phyloP scores from a whole-genome alignment of 2,797 vertebrate genomes.

The Cossypha caffra region DNA sequence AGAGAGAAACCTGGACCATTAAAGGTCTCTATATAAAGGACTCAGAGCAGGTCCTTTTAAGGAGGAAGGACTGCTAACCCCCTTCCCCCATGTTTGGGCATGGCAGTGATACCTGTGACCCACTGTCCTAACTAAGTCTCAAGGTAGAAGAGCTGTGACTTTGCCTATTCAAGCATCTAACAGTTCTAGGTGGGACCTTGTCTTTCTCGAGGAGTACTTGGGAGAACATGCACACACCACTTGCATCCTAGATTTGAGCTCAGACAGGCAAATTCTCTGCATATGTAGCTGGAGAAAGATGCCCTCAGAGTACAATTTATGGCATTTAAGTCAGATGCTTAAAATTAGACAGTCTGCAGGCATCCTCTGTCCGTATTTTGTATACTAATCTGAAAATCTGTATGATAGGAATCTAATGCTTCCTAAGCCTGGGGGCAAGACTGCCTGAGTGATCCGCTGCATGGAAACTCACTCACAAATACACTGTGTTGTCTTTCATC shows the following conservation, averaged over 20 bases:
- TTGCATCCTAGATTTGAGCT: background rate
- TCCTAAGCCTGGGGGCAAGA: background rate
- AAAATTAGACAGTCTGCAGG: conserved; percentile 4
- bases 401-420: background rate
- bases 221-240: background rate
- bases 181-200: background rate
- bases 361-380: background rate
- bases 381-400: conserved; percentile 30
- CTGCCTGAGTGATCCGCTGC: background rate
- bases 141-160: background rate
- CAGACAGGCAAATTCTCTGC: conserved; percentile 45
- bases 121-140: background rate
- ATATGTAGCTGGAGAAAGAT: background rate
- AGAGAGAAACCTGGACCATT: background rate
- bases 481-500: background rate
- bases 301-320: background rate
- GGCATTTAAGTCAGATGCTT: conserved; percentile 6
- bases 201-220: background rate
- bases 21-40: background rate
- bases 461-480: background rate
- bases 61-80: background rate
- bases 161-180: background rate
- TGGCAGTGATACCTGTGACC: background rate
- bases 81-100: background rate
- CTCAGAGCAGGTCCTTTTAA: background rate